phyloP scores from a whole-genome alignment of 2,888 invertebrate species.

The Halictus ligatus region DNA sequence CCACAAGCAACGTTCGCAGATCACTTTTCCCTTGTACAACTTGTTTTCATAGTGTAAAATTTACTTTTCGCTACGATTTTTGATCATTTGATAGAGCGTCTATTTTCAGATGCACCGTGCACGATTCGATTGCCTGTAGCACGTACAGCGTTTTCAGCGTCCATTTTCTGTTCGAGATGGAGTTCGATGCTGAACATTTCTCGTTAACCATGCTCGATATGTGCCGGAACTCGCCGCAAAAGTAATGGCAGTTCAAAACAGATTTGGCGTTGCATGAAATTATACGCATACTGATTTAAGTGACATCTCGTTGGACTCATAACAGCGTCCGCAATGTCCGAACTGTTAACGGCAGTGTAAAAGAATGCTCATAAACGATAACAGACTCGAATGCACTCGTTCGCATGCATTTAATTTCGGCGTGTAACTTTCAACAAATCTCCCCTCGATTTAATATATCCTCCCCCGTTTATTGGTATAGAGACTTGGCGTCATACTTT shows the following conservation, averaged over 20 bases:
- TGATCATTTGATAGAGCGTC: neutral
- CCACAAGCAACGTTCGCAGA: neutral
- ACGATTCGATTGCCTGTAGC: neutral
- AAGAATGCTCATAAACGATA: neutral
- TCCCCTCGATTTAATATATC: too few species aligned
- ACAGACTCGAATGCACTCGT: neutral
- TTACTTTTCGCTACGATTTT: neutral
- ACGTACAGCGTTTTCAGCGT: neutral
- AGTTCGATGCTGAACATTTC: neutral
- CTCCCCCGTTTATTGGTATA: neutral
- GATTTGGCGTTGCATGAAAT: neutral
- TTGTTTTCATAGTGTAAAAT: neutral
- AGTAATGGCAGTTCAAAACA: neutral
- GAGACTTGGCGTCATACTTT: conserved; percentile 8
- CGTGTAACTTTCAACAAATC: neutral
- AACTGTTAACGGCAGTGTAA: conserved; percentile 1
- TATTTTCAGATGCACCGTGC: neutral
- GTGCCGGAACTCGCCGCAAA: conserved; percentile 3
- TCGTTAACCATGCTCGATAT: neutral
- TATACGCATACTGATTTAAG: neutral
- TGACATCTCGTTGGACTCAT: neutral
- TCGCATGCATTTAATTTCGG: neutral
- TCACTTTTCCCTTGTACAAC: neutral
- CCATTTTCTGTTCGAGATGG: neutral
- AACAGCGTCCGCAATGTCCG: neutral